Conservation (phyloP, 1,140 invertebrate genomes). For the Dendroctonus ponderosae region DNA sequence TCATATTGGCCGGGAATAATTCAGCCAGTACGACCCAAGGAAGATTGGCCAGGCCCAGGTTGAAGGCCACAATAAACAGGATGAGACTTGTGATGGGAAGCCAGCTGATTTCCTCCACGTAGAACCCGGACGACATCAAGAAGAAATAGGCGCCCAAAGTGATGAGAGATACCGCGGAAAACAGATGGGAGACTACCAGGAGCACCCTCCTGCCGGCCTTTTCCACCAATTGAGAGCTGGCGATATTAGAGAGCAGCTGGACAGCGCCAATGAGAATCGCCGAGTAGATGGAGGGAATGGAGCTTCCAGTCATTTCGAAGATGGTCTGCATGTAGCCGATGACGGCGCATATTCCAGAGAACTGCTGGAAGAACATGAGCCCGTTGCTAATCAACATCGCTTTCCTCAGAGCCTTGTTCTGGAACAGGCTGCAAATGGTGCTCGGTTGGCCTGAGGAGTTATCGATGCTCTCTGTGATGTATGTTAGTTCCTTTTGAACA, state of each 20-base stretch:
- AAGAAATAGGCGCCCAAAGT: constrained; percentile 34
- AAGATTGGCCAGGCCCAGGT: constrained; percentile 70
- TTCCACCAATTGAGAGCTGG: constrained; percentile 33
- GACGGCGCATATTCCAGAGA: constrained; percentile 78
- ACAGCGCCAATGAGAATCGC: constrained; percentile 31
- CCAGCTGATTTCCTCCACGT: constrained; percentile 36
- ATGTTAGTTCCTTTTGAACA: constrained; percentile 60
- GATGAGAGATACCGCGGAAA: constrained; percentile 20
- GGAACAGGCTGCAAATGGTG: constrained; percentile 54
- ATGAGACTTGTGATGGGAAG: constrained; percentile 41
- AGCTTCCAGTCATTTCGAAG: constrained; percentile 62
- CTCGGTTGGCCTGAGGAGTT: constrained; percentile 36
- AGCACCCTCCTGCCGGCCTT: constrained; percentile 48
- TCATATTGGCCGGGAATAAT: constrained; percentile 73
- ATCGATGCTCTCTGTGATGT: constrained; percentile 54
- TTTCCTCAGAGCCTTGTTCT: constrained; percentile 56
- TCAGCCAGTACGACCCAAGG: constrained; percentile 83
- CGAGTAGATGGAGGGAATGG: constrained; percentile 48
- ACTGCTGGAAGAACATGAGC: constrained; percentile 70
- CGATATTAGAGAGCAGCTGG: constrained; percentile 24
- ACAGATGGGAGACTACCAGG: constrained; percentile 29
- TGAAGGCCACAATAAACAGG: constrained; percentile 40
- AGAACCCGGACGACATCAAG: constrained; percentile 12
- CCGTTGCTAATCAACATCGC: constrained; percentile 67
- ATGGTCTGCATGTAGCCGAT: constrained; percentile 76